A percentile compares a stretch with the other conserved stretches of the same genome.
Conservation (phyloP, 2,113 vertebrate genomes). For the Narcine bancroftii region DNA sequence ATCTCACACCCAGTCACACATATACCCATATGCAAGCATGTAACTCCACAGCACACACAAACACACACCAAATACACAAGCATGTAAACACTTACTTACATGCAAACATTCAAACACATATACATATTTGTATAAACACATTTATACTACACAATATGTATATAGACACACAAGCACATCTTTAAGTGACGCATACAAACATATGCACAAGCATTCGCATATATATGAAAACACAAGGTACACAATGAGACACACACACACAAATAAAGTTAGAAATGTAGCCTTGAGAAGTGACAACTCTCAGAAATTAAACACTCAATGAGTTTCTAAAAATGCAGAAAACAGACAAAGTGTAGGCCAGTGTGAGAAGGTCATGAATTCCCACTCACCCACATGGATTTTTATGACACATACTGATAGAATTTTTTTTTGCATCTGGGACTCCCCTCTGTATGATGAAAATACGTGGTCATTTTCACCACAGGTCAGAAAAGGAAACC, state of each 20-base stretch:
- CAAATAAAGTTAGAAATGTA: not conserved
- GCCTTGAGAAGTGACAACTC: no score
- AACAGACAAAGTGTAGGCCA: not conserved
- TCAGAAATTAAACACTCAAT: not conserved
- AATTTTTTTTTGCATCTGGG: conserved; percentile 1
- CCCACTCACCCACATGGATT: not conserved
- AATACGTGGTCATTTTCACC: not conserved
- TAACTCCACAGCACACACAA: not conserved
- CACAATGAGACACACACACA: not conserved
- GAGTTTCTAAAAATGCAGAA: not conserved
- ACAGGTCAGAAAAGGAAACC: not conserved
- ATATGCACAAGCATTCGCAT: not conserved
- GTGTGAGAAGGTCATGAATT: not conserved
- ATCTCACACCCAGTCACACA: no score
- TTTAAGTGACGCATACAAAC: not conserved
- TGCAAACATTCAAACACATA: not conserved
- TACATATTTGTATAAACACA: not conserved
- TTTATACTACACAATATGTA: not conserved
- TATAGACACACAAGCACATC: not conserved
- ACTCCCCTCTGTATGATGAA: not conserved
- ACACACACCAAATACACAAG: not conserved
- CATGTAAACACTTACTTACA: not conserved
- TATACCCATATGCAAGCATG: not conserved
- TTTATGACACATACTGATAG: not conserved
- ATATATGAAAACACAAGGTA: no score